Percentiles rank a stretch among this genome's conserved stretches.
These are phyloP conservation scores for Pherbina coryleti DNA, from an alignment of 2,888 invertebrate genomes.

Conservation along the genomic window DNA sequence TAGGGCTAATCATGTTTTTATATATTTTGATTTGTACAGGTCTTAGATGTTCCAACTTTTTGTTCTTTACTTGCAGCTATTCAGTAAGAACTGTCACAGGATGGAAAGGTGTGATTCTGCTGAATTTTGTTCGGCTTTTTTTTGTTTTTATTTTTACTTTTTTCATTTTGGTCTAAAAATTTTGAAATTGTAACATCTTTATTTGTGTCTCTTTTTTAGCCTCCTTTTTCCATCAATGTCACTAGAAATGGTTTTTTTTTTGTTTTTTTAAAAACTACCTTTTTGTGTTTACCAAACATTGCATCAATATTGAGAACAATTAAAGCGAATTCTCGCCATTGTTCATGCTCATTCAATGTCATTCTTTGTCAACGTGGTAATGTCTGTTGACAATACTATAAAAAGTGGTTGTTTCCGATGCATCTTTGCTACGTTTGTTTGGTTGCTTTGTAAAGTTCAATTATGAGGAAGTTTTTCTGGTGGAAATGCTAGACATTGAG, in stretches of 20 bases:
- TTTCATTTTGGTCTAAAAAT: background rate
- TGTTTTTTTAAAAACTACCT: background rate
- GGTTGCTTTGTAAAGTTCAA: background rate
- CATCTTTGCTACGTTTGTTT: background rate
- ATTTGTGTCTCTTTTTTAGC: background rate
- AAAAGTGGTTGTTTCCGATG: background rate
- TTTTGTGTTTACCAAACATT: conserved; percentile 1
- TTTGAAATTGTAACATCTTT: conserved; percentile 3
- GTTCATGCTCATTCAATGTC: background rate
- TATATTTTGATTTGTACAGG: conserved; percentile 7
- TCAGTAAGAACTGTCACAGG: background rate
- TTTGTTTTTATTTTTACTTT: too few relatives aligned
- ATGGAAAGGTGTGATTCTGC: background rate
- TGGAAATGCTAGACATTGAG: background rate
- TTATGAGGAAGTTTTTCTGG: too few relatives aligned
- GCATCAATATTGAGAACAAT: background rate
- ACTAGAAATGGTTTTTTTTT: background rate
- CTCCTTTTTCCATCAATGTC: background rate
- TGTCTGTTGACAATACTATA: background rate
- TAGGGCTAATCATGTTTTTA: background rate
- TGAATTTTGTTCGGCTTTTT: background rate
- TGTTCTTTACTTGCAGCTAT: background rate
- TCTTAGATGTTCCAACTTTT: background rate
- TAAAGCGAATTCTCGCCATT: background rate
- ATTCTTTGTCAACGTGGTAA: background rate